Evolutionary conservation across 2,797 vertebrate species (phyloP), one percentile per base, ranked within the genome.

Genomic region (Columba guinea): DNA sequence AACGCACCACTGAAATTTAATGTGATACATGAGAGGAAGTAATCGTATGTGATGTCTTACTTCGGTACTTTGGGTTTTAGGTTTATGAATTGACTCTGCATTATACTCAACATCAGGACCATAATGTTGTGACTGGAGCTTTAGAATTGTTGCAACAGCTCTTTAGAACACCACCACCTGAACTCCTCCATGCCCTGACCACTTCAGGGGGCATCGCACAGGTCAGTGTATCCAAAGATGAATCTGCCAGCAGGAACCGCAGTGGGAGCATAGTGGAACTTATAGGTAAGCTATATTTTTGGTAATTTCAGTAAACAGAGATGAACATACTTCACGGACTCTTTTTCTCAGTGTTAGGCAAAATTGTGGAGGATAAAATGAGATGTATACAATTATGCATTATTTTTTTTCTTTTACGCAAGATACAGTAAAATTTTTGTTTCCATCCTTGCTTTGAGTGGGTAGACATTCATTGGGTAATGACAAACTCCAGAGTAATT

Each of bases 71-170:
- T 83, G 74, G 5, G 19, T 75, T 80, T 53, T 91, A 99, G 99
- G 99, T 99, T 82, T 99, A 99, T 32, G 99, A 99, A 75, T 94
- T 99, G 98, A 99, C 99, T 34, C 96, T 99, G 77, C 98, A 98
- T 97, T 99, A 99, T 96, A 99, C 99, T 1, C 99, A 99, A 91
- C 99, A 99, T 97, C 98, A 98, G 89, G 99, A 99, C 97, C 99
- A 99, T 94, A 99, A 99, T 5, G 99, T 99, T 84, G 99, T 99
- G 89, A 99, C 99, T 1, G 99, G 99, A 3, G 98, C 99, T 19
- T 96, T 99, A 96, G 99, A 99, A 89, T 97, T 99, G 81, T 96
- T 99, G 69, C 99, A 99, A 90, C 99, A 99, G 97, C 97, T 98
- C 39, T 98, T 99, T 67, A 98, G 99, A 87, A 99, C 99, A 0